Percentiles rank a stretch among this genome's conserved stretches.
phyloP scores from a whole-genome alignment of 2,888 invertebrate genomes.

The Agriopis aurantiaria region DNA sequence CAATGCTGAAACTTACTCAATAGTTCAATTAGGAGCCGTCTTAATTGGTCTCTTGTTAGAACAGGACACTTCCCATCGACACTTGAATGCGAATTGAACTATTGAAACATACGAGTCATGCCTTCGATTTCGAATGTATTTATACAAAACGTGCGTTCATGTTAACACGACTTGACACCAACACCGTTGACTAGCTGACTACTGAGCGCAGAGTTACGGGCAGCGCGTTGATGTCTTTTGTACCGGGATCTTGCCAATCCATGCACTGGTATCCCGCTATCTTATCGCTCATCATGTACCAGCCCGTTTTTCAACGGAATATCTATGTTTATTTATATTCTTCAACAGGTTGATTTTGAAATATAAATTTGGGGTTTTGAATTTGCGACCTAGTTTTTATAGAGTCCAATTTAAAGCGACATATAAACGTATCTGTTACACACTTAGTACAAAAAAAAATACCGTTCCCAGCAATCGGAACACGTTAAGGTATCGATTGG shows the following conservation, averaged over 20 bases:
- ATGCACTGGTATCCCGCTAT: slow-evolving; percentile 49
- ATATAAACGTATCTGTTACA: slow-evolving; percentile 59
- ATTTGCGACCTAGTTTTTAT: slow-evolving; percentile 6
- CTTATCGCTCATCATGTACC: slow-evolving; percentile 56
- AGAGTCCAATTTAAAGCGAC: slow-evolving; percentile 15
- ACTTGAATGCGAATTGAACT: slow-evolving; percentile 28
- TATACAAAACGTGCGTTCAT: slow-evolving; percentile 50
- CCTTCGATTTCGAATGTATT: slow-evolving; percentile 34
- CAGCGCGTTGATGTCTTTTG: slow-evolving; percentile 81
- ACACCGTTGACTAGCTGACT: slow-evolving; percentile 51
- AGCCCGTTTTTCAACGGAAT: slow-evolving; percentile 31
- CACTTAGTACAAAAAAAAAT: slow-evolving; percentile 54
- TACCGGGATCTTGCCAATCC: slow-evolving; percentile 59
- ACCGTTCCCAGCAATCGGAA: slow-evolving; percentile 64
- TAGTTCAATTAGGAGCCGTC: slow-evolving; percentile 27
- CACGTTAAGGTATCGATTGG: slow-evolving; percentile 63
- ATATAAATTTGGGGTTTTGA: background rate
- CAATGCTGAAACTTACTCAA: slow-evolving; percentile 15
- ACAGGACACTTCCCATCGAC: slow-evolving; percentile 30
- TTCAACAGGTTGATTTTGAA: background rate
- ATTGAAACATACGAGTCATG: slow-evolving; percentile 36
- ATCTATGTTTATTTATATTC: background rate
- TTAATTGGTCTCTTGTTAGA: slow-evolving; percentile 40
- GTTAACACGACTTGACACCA: slow-evolving; percentile 48
- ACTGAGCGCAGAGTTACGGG: slow-evolving; percentile 47